Evolutionary conservation across 2,113 vertebrate genomes (phyloP).

Genomic region (Acinonyx jubatus): DNA sequence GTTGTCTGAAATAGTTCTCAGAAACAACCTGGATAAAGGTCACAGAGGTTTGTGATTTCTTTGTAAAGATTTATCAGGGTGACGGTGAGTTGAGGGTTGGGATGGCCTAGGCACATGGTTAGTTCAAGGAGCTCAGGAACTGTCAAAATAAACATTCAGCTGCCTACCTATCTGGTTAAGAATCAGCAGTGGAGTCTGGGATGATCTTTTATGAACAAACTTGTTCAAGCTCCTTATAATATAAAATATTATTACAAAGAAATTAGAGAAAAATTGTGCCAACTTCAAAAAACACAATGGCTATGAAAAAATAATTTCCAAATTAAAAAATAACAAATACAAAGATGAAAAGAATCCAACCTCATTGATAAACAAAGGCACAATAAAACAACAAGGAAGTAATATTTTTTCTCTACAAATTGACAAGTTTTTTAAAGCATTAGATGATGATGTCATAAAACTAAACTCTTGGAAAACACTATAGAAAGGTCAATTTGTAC

Average conservation of each 20-base stretch:
- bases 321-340: neutral
- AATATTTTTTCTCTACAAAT: neutral
- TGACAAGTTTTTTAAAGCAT: neutral
- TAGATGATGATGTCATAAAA: neutral
- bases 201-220: neutral
- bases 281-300: neutral
- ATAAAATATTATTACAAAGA: constrained; percentile 11
- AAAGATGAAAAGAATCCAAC: neutral
- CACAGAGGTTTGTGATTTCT: neutral
- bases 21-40: neutral
- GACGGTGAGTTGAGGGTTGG: neutral
- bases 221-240: neutral
- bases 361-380: neutral
- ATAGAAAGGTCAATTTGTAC: neutral
- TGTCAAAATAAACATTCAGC: neutral
- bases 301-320: neutral
- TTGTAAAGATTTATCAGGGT: neutral
- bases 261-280: neutral
- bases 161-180: neutral
- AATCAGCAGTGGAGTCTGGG: neutral
- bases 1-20: neutral
- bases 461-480: neutral
- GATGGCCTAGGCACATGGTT: neutral
- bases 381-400: neutral
- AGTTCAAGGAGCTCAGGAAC: neutral